Conservation (phyloP, 2,113 vertebrate species). For the Pitta sordida region DNA sequence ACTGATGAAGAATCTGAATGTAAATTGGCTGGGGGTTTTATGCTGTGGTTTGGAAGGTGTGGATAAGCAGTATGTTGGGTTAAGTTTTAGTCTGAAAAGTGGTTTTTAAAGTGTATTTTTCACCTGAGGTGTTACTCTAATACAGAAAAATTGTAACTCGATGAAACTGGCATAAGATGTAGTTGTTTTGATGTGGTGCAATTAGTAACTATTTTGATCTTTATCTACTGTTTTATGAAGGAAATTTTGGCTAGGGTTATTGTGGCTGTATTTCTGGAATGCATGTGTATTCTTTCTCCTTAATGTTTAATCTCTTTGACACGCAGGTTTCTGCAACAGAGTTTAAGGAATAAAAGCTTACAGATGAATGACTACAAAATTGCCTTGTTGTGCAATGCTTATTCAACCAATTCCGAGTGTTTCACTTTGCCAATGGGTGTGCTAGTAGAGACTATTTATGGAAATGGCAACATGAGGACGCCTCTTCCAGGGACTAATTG, state of each 20-base stretch:
- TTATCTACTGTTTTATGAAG: not conserved
- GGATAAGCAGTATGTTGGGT: not conserved
- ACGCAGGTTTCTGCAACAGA: slow-evolving; percentile 93
- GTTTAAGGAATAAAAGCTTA: slow-evolving; percentile 91
- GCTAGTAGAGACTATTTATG: slow-evolving; percentile 97
- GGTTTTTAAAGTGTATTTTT: not conserved
- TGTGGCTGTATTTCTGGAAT: not conserved
- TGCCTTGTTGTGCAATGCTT: slow-evolving; percentile 95
- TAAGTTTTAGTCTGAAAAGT: not conserved
- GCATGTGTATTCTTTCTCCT: not conserved
- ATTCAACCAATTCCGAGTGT: slow-evolving; percentile 97
- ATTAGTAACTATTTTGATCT: not conserved
- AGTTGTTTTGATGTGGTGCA: not conserved
- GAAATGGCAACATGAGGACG: slow-evolving; percentile 89
- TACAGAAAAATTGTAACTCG: fast-evolving
- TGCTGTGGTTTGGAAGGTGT: not conserved
- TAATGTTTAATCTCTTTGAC: not conserved
- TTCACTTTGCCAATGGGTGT: slow-evolving; percentile 98
- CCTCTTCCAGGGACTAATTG: slow-evolving; percentile 93
- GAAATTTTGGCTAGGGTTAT: not conserved
- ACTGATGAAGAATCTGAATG: not conserved
- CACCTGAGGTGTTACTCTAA: not conserved
- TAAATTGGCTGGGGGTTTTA: not conserved
- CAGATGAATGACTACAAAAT: slow-evolving; percentile 99
- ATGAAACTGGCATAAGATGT: not conserved